A percentile compares a stretch with the other conserved stretches of the same genome.
phyloP scores from a whole-genome alignment of 2,888 invertebrate species.

The Aphodius sticticus region DNA sequence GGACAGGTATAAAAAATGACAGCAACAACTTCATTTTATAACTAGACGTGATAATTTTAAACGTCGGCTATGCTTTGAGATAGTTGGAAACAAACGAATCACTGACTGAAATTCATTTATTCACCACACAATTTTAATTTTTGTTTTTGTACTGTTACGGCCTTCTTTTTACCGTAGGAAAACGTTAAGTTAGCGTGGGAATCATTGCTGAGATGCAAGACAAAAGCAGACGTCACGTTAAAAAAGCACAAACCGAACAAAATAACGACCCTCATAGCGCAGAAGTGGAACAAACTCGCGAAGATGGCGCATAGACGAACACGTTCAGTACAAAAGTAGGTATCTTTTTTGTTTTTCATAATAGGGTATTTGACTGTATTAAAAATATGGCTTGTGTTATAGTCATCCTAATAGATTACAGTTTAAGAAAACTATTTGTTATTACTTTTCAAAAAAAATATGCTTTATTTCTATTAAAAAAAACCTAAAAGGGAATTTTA shows the following conservation, averaged over 20 bases:
- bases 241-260: conserved; percentile 65
- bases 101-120: too few species aligned
- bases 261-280: conserved; percentile 76
- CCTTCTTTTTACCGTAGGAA: conserved; percentile 31
- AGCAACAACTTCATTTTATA: neutral
- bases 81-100: too few species aligned
- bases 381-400: too few species aligned
- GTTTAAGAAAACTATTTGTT: too few species aligned
- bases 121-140: neutral
- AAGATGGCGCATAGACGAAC: conserved; percentile 70
- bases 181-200: conserved; percentile 37
- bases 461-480: too few species aligned
- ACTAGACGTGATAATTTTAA: too few species aligned
- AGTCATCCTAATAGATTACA: too few species aligned
- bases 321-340: conserved; percentile 54
- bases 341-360: neutral
- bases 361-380: too few species aligned
- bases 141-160: neutral
- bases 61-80: too few species aligned
- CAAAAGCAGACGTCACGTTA: conserved; percentile 55
- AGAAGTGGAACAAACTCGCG: conserved; percentile 72
- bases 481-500: too few species aligned
- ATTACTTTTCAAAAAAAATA: too few species aligned
- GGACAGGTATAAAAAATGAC: conserved; percentile 30
- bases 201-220: conserved; percentile 49